Evolutionary conservation across 2,797 vertebrate genomes (phyloP).

Genomic region (Distichodus sexfasciatus): DNA sequence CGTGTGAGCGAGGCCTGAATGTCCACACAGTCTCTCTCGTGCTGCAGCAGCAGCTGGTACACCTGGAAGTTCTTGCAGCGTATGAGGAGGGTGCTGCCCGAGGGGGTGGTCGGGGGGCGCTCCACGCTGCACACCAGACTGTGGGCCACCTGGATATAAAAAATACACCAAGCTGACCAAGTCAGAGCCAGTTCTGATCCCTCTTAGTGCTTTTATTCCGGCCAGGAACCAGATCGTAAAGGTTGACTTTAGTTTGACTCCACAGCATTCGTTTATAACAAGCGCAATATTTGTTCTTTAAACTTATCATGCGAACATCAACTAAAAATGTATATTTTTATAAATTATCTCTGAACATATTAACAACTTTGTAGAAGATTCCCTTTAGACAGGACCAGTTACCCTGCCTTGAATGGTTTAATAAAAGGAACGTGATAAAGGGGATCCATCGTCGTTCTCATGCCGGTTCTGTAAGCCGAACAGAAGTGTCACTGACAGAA

Average conservation of each 20-base stretch:
- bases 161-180: background rate
- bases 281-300: no score
- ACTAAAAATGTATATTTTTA: no score
- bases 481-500: background rate
- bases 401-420: no score
- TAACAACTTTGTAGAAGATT: no score
- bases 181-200: no score
- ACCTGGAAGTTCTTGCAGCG: conserved; percentile 91
- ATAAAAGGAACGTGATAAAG: conserved; percentile 8
- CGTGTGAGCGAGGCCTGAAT: conserved; percentile 83
- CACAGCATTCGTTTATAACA: no score
- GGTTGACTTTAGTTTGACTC: no score
- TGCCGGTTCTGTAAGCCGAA: background rate
- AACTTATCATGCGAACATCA: no score
- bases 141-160: conserved; percentile 81
- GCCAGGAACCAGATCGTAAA: no score
- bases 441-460: background rate
- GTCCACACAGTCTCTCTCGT: conserved; percentile 86
- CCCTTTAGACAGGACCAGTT: no score
- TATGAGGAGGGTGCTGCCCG: conserved; percentile 84
- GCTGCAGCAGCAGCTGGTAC: conserved; percentile 83
- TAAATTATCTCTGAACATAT: no score
- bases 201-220: no score
- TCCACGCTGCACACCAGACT: conserved; percentile 88
- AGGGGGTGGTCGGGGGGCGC: conserved; percentile 78